Percentiles rank a stretch among this genome's conserved stretches.
phyloP scores from a whole-genome alignment of 2,797 vertebrate genomes.

The Mus minutoides region DNA sequence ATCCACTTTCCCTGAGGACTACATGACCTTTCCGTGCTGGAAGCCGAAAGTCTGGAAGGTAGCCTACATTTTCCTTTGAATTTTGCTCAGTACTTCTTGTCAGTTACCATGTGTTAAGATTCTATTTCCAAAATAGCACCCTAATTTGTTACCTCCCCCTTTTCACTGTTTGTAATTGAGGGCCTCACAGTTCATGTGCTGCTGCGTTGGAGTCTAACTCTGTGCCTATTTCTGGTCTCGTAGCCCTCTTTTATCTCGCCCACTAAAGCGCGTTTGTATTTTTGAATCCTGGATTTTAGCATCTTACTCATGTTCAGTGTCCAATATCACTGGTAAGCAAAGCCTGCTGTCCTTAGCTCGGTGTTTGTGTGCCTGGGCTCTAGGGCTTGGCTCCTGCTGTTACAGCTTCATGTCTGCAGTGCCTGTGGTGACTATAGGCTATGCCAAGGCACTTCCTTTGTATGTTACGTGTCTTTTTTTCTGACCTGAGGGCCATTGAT shows the following conservation, averaged over 20 bases:
- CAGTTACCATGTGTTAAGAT: slow-evolving; percentile 54
- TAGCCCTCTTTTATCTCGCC: slow-evolving; percentile 15
- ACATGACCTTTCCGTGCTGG: background rate
- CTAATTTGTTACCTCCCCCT: slow-evolving; percentile 11
- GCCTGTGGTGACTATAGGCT: background rate
- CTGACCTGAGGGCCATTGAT: background rate
- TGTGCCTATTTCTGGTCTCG: slow-evolving; percentile 31
- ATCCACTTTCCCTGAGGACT: background rate
- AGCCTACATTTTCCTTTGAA: slow-evolving; percentile 35
- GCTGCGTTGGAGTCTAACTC: background rate
- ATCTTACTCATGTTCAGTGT: slow-evolving; percentile 12
- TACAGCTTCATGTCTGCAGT: background rate
- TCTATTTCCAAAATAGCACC: slow-evolving; percentile 47
- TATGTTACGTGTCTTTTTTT: background rate
- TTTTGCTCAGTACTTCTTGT: slow-evolving; percentile 36
- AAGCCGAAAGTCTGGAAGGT: slow-evolving; percentile 31
- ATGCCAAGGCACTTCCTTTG: background rate
- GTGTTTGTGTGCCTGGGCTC: background rate
- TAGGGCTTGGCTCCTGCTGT: background rate
- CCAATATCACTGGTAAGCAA: background rate
- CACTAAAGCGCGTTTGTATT: slow-evolving; percentile 48
- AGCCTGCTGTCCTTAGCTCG: background rate
- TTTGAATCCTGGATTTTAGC: slow-evolving; percentile 21
- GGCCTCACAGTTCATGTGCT: background rate
- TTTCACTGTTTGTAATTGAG: slow-evolving; percentile 37